Conservation (phyloP, 2,113 vertebrate genomes). For the Thamnaconus septentrionalis region DNA sequence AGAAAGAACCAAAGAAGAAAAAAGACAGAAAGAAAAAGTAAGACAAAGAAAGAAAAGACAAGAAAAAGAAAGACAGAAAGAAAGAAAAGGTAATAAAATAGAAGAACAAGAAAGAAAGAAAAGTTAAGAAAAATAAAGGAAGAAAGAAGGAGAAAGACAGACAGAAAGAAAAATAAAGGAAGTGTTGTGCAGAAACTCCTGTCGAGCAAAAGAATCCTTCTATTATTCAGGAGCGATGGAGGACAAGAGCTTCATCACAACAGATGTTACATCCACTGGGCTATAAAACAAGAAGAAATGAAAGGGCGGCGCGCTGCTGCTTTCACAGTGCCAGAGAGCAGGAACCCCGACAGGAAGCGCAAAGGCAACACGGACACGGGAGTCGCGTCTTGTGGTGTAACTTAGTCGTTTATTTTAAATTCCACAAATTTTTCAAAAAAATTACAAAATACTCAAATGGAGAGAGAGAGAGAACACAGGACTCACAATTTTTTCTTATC, state of each 20-base stretch:
- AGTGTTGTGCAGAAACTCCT: neutral
- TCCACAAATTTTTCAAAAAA: slow-evolving; percentile 99
- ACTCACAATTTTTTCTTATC: slow-evolving; percentile 95
- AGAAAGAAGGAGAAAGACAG: too few species aligned
- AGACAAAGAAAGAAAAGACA: too few species aligned
- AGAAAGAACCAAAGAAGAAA: too few species aligned
- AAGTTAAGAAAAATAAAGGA: too few species aligned
- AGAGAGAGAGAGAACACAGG: slow-evolving; percentile 92
- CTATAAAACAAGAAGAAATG: slow-evolving; percentile 26
- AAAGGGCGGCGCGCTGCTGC: too few species aligned
- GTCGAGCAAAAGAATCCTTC: slow-evolving; percentile 9
- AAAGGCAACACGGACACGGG: slow-evolving; percentile 2
- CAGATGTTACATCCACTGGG: slow-evolving; percentile 18
- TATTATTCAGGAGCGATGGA: slow-evolving; percentile 36
- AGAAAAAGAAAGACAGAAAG: too few species aligned
- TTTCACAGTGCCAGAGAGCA: too few species aligned
- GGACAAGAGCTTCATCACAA: slow-evolving; percentile 35
- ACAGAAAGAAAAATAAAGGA: too few species aligned
- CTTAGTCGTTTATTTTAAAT: slow-evolving; percentile 98
- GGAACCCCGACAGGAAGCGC: too few species aligned
- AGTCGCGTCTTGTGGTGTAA: slow-evolving; percentile 86
- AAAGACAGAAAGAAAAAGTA: too few species aligned
- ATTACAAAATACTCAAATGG: slow-evolving; percentile 99
- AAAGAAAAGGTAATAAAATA: too few species aligned
- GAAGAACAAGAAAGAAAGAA: too few species aligned